phyloP scores from a whole-genome alignment of 2,113 vertebrate genomes.

The Muntiacus muntjak region DNA sequence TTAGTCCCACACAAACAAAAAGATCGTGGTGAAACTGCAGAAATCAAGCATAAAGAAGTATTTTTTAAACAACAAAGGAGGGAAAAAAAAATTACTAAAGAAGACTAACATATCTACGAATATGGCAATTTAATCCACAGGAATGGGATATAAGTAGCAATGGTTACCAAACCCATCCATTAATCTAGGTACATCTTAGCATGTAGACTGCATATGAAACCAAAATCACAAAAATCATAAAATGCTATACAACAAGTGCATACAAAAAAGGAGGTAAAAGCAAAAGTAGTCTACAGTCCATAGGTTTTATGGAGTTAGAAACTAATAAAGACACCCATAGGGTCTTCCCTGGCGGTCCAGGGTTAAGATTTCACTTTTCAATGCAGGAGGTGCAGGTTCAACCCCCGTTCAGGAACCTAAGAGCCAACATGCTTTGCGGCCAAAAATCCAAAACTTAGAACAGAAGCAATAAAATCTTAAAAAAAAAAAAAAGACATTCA shows the following conservation, averaged over 20 bases:
- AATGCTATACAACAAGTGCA: not conserved
- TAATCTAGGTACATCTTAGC: not conserved
- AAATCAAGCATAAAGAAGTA: constrained; percentile 3
- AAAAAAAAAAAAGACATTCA: not conserved
- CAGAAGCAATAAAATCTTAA: not conserved
- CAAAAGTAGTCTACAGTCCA: not conserved
- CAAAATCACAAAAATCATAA: constrained; percentile 7
- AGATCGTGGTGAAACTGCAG: not conserved
- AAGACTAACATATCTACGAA: not conserved
- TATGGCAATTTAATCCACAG: not conserved
- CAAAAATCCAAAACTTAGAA: not conserved
- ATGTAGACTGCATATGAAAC: not conserved
- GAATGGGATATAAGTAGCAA: not conserved
- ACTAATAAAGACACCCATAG: not conserved
- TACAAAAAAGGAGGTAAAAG: not conserved
- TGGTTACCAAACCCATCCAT: not conserved
- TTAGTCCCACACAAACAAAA: not conserved
- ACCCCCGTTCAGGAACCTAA: not conserved
- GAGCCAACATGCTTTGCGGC: not conserved
- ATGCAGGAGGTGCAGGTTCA: not conserved
- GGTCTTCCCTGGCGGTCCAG: not conserved
- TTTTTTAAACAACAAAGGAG: not conserved
- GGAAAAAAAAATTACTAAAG: not conserved
- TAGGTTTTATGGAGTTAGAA: not conserved
- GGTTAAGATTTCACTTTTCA: not conserved